Percentiles rank a stretch among this genome's conserved stretches.
Evolutionary conservation across 2,113 vertebrate genomes (phyloP).

Genomic region (Tenrec ecaudatus): DNA sequence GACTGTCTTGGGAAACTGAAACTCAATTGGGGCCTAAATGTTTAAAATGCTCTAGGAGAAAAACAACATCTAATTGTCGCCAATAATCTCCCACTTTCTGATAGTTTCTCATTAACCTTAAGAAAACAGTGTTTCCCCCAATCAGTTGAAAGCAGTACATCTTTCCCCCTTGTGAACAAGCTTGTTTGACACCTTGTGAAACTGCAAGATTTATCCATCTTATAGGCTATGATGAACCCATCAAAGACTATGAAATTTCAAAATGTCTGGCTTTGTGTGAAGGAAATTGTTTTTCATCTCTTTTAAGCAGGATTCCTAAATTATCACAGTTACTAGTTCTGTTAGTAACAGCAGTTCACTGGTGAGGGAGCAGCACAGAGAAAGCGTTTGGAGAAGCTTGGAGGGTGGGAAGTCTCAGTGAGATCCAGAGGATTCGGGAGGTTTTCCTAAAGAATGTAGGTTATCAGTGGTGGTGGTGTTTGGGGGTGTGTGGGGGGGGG

Average conservation of each 20-base stretch:
- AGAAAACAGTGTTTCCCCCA: background rate
- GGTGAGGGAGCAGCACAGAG: background rate
- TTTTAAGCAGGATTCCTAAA: slow-evolving; percentile 22
- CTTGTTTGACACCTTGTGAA: slow-evolving; percentile 42
- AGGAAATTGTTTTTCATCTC: slow-evolving; percentile 20
- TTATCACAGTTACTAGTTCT: background rate
- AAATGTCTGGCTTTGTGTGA: slow-evolving; percentile 5
- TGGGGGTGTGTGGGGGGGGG: background rate
- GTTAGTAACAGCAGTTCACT: background rate
- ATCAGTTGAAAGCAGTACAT: background rate
- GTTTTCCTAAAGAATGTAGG: background rate
- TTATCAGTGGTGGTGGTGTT: background rate
- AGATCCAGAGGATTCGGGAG: background rate
- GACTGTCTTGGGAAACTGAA: background rate
- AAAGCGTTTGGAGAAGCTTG: slow-evolving; percentile 16
- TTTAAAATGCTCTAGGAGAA: slow-evolving; percentile 27
- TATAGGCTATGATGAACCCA: slow-evolving; percentile 62
- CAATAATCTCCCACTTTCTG: background rate
- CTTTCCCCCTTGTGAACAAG: background rate
- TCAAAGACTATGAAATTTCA: slow-evolving; percentile 52
- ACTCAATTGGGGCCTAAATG: background rate
- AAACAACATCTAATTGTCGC: background rate
- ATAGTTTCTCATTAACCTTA: slow-evolving; percentile 35
- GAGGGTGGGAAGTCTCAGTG: background rate
- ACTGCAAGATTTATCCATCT: slow-evolving; percentile 50